Conservation (phyloP, 2,113 vertebrate species). For the Furnarius figulus region DNA sequence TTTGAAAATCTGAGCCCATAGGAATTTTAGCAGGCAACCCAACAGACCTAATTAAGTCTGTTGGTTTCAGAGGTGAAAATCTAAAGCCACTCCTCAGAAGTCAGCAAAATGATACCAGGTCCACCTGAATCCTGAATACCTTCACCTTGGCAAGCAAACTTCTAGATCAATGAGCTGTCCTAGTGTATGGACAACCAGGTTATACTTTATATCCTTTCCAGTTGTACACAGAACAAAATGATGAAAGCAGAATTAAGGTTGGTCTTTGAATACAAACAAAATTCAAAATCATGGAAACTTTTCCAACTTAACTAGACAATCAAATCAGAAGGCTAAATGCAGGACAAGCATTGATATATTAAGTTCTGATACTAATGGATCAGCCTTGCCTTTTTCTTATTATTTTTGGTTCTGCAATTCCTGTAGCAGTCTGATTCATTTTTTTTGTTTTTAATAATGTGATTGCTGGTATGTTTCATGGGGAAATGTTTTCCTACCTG, state of each 20-base stretch:
- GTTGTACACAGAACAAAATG: neutral
- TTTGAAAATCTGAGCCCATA: neutral
- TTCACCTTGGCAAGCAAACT: neutral
- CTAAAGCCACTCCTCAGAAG: neutral
- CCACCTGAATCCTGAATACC: neutral
- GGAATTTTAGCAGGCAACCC: neutral
- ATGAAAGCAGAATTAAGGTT: neutral
- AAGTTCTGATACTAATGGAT: neutral
- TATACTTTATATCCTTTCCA: accelerated
- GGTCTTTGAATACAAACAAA: neutral
- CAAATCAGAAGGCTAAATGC: neutral
- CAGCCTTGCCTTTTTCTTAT: neutral
- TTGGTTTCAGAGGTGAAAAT: neutral
- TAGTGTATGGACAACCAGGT: neutral
- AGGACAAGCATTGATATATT: neutral
- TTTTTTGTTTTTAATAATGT: neutral
- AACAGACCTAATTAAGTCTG: neutral
- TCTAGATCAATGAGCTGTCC: neutral
- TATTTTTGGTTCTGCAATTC: neutral
- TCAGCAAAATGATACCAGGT: neutral
- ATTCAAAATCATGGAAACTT: neutral
- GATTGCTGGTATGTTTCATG: accelerated
- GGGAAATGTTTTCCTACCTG: neutral
- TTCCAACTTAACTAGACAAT: neutral
- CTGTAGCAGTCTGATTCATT: neutral